phyloP scores from a whole-genome alignment of 2,888 invertebrate species.

The Allophyes oxyacanthae region DNA sequence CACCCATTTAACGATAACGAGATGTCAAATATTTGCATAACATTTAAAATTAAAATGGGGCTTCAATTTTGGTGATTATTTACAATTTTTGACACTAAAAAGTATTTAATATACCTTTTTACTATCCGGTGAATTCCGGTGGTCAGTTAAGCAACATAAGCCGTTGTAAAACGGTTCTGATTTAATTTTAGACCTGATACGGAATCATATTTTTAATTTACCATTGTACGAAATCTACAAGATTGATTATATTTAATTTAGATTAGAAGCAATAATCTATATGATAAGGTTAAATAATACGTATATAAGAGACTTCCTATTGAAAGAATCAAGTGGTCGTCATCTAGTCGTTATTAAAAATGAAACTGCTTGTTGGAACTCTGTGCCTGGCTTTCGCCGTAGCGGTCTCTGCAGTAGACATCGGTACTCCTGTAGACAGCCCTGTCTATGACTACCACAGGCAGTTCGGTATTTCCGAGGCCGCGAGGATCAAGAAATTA shows the following conservation, averaged over 20 bases:
- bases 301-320: slow-evolving; percentile 26
- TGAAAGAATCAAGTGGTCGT: slow-evolving; percentile 1
- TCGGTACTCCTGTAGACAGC: slow-evolving; percentile 43
- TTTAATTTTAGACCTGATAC: too few species aligned
- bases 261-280: slow-evolving; percentile 18
- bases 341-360: slow-evolving; percentile 28
- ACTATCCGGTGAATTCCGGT: too few species aligned
- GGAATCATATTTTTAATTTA: too few species aligned
- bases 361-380: slow-evolving; percentile 55
- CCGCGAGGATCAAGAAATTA: slow-evolving; percentile 59
- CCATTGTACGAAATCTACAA: slow-evolving; percentile 7
- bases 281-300: slow-evolving; percentile 31
- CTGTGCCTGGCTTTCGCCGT: slow-evolving; percentile 58
- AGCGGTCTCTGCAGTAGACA: slow-evolving; percentile 53
- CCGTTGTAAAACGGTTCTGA: too few species aligned
- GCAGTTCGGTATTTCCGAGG: slow-evolving; percentile 68
- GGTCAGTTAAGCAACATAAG: too few species aligned
- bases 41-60: too few species aligned
- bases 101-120: too few species aligned
- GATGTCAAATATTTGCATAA: too few species aligned
- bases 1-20: too few species aligned
- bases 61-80: too few species aligned
- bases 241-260: slow-evolving; percentile 10
- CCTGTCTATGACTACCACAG: slow-evolving; percentile 66
- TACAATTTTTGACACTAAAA: too few species aligned